Base-by-base conservation (phyloP, 2,797 vertebrate genomes). In the Galaxias olidus region DNA sequence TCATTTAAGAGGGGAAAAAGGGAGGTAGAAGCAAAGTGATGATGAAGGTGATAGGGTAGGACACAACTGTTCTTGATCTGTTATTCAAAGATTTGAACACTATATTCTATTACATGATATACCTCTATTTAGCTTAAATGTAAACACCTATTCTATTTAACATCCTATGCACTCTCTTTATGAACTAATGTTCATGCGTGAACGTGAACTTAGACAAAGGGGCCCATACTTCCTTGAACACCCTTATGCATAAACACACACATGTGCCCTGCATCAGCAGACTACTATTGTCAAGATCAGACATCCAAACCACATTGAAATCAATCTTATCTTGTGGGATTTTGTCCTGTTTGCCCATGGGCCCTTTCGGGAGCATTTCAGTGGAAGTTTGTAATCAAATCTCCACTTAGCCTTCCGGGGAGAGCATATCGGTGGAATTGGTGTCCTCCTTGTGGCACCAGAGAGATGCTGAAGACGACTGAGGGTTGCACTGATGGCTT, bases 401-500 rank as follows among this genome's bases (percentile, higher is more conserved):
- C 59, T 75, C 10, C 55, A 40, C 20, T 30, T 65, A 14, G n/a
- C n/a, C 2, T 9, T n/a, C 19, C 8, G 30, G 69, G 69, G 66
- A 76, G 67, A 7, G 4, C 30, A 62, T 64, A 20, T 56, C 47
- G 0, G 15, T 52, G 66, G 66, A 53, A 71, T 68, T 46, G 50
- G 49, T 66, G 66, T 76, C 77, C 71, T 75, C 72, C 66, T 62
- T 65, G 56, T 66, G 77, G 76, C 59, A 77, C 65, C 52, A 55
- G 68, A 71, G 66, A 65, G 61, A 63, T 72, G 71, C 63, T 5
- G 52, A 82, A 83, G 80, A 84, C 78, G 76, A 76, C 83, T 75
- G 76, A 76, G 76, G 45, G 20, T 13, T 61, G 41, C 4, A 48
- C 47, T 50, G 58, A 59, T n/a, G 62, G 17, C 66, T 79, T 71